Evolutionary conservation across 2,888 invertebrate genomes (phyloP).

Genomic region (Phyllotreta striolata): DNA sequence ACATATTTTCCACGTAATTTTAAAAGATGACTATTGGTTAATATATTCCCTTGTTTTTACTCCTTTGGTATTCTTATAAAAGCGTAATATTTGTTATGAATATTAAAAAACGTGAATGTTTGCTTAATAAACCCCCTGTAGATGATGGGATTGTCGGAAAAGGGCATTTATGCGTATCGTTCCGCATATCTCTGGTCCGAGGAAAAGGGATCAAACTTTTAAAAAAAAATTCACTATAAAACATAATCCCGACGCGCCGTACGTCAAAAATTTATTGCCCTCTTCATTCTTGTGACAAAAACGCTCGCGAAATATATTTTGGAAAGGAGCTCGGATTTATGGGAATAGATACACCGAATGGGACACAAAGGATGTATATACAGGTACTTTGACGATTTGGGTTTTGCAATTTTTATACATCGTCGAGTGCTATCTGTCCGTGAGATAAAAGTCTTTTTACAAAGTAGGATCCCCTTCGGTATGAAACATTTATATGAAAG

Average conservation of each 20-base stretch:
- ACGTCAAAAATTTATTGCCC: slow-evolving; percentile 48
- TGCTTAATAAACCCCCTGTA: slow-evolving; percentile 14
- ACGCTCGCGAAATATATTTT: slow-evolving; percentile 39
- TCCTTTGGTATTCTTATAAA: too few species aligned
- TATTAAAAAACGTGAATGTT: slow-evolving; percentile 36
- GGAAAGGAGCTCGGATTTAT: slow-evolving; percentile 40
- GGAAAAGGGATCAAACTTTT: slow-evolving; percentile 47
- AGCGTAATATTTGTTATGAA: too few species aligned
- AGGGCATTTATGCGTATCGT: slow-evolving; percentile 51
- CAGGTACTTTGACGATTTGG: slow-evolving; percentile 31
- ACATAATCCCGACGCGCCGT: slow-evolving; percentile 47
- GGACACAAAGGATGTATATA: slow-evolving; percentile 32
- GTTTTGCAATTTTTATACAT: slow-evolving; percentile 34
- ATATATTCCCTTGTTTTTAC: too few species aligned
- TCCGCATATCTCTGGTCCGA: slow-evolving; percentile 45
- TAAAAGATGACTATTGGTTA: background rate
- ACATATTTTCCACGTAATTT: too few species aligned
- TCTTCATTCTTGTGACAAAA: slow-evolving; percentile 42
- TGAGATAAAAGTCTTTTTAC: slow-evolving; percentile 21
- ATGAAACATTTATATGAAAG: too few species aligned
- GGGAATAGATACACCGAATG: slow-evolving; percentile 34
- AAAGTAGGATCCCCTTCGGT: background rate
- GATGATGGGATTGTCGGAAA: slow-evolving; percentile 27
- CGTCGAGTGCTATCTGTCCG: slow-evolving; percentile 27
- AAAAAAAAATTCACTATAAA: slow-evolving; percentile 49